These are phyloP conservation scores for Argyrosomus regius DNA, from an alignment of 2,797 vertebrate species.

Conservation along the genomic window DNA sequence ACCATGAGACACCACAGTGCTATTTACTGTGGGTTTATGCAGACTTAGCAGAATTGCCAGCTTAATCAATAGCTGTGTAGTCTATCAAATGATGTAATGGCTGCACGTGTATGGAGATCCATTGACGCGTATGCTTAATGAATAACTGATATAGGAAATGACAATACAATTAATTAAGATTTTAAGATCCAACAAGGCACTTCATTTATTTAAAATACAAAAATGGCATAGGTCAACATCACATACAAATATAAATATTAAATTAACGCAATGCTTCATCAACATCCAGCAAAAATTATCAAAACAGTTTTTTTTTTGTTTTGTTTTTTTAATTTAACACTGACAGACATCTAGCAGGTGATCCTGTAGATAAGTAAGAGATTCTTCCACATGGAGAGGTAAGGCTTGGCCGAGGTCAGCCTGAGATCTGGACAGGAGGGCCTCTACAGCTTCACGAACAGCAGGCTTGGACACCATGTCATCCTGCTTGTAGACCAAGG, in stretches of 20 bases:
- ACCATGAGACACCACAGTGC: neutral
- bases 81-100: conserved; percentile 4
- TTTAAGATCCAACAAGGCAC: neutral
- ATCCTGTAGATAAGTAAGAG: conserved; percentile 83
- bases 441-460: conserved; percentile 80
- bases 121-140: neutral
- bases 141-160: neutral
- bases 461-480: conserved; percentile 83
- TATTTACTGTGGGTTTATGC: neutral
- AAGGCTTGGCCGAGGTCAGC: conserved; percentile 83
- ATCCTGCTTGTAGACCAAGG: conserved; percentile 77
- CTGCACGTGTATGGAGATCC: neutral
- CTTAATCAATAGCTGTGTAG: neutral
- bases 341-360: conserved; percentile 80
- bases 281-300: neutral
- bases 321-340: conserved; percentile 45
- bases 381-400: conserved; percentile 86
- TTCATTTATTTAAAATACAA: conserved; percentile 18
- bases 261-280: neutral
- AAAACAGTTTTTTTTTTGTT: neutral
- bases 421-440: conserved; percentile 83
- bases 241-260: conserved; percentile 32
- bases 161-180: neutral
- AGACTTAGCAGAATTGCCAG: neutral
- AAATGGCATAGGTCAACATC: neutral